Evolutionary conservation across 2,113 vertebrate genomes (phyloP), one percentile per base, ranked within the genome.

Genomic region (Sialia sialis): DNA sequence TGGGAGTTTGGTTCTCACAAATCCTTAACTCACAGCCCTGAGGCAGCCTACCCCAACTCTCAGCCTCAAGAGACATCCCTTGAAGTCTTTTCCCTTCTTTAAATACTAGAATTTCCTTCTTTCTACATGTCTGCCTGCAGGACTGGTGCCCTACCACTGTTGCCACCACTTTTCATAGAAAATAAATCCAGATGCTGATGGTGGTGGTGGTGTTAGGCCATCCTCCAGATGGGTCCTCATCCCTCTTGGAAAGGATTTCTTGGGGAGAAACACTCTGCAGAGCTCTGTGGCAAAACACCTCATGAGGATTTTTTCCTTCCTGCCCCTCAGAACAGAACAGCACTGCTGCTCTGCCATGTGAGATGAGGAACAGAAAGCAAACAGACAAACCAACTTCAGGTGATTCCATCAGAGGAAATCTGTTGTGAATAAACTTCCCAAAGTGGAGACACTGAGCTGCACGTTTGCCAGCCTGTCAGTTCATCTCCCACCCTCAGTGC

Each of bases 81-180:
- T 34, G n/a, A 83, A 64, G 41, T n/a, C 9, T 72, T 78, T 90
- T 73, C 23, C 54, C 5, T 78, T 84, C 54, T 81, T 86, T 67
- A 67, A 48, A 72, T 9, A 36, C 27, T 20, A 4, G 30, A 44
- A 83, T 69, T 58, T 60, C 13, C 44, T 64, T 29, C 27, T 68
- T 82, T 75, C 27, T 26, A 9, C 2, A 1, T 4, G 2, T 64
- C 7, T 68, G 20, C 36, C 0, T 0, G 21, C 2, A 26, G 38
- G 13, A 59, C 43, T 68, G 70, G 22, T 60, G 23, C 13, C 20
- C 14, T 87, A 46, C 49, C 11, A 4, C 29, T 15, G 4, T n/a
- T 81, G 34, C 38, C 62, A 68, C 13, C 5, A 2, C 29, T 87
- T 38, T 21, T 49, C 29, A 26, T 9, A 39, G 43, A 55, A 44